A percentile compares a stretch with the other conserved stretches of the same genome.
These are phyloP conservation scores for Odontamblyopus lacepedii DNA, from an alignment of 2,797 vertebrate species.

Conservation along the genomic window DNA sequence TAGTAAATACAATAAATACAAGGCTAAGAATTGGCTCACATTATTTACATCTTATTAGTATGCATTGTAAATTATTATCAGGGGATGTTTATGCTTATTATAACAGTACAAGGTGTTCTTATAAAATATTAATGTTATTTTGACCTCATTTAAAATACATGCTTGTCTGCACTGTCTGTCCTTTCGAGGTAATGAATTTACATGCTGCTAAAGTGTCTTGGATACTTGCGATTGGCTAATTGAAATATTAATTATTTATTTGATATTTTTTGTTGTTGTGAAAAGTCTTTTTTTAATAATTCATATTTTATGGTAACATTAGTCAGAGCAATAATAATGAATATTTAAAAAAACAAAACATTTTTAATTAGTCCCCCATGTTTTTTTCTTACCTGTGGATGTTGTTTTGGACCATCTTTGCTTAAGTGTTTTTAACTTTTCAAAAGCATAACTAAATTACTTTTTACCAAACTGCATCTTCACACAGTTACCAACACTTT, in stretches of 20 bases:
- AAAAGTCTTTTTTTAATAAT: neutral
- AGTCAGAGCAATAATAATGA: neutral
- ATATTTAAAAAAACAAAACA: no score
- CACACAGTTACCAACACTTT: neutral
- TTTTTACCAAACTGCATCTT: neutral
- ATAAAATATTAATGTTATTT: constrained; percentile 1
- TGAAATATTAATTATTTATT: neutral
- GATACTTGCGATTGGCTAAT: neutral
- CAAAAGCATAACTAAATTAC: neutral
- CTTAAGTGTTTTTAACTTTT: neutral
- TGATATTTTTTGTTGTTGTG: no score
- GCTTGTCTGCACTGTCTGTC: neutral
- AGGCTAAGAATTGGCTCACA: constrained; percentile 24
- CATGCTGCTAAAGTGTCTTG: neutral
- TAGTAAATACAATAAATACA: neutral
- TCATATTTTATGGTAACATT: neutral
- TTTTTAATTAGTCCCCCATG: no score
- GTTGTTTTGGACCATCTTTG: neutral
- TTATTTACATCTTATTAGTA: constrained; percentile 14
- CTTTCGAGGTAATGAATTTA: neutral
- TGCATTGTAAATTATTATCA: constrained; percentile 15
- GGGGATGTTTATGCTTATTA: constrained; percentile 18
- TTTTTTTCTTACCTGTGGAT: no score
- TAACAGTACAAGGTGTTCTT: constrained; percentile 5
- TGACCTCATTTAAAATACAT: neutral